Base-by-base conservation (phyloP, 2,888 invertebrate genomes). In the Amphipyra tragopoginis region DNA sequence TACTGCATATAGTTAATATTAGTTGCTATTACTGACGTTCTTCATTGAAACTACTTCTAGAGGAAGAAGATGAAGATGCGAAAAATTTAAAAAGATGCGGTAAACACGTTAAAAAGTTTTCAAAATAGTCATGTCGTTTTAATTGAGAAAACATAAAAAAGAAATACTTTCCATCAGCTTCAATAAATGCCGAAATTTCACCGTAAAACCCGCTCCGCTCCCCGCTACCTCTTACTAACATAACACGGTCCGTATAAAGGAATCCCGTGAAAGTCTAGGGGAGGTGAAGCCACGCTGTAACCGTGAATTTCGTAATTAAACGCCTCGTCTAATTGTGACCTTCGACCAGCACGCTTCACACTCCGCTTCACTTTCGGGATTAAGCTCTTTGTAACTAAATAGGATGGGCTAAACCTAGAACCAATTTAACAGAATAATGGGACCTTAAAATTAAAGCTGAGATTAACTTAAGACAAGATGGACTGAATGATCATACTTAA, bases 231-330 rank as follows among this genome's bases (percentile, higher is more conserved):
- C 11, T 9, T 5, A 21, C n/a, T 48, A 77, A 66, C 13, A 58
- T 49, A 54, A 5, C 33, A 60, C 9, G 9, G 1, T 8, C 49
- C 21, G 11, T 57, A 56, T 21, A 72, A 64, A 86, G 85, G 93
- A 93, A 94, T 93, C 92, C 93, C 84, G 85, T 89, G 86, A 91
- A 93, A 89, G 89, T 88, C 87, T 80, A 85, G 90, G 91, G 92
- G 89, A 88, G 81, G 88, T 84, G 93, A 94, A 94, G 92, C 94
- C 94, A 87, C 86, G 87, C 84, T 86, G 89, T 89, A 88, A 87
- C 91, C 86, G 87, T 91, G 90, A 93, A 91, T 90, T 91, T 87
- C 85, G 93, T 93, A 93, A 94, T 94, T 94, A 93, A 94, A 93
- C 90, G 93, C 91, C 89, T 90, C 89, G 91, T 91, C 90, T 93